Evolutionary conservation across 2,797 vertebrate species (phyloP).

Genomic region (Busarellus nigricollis): DNA sequence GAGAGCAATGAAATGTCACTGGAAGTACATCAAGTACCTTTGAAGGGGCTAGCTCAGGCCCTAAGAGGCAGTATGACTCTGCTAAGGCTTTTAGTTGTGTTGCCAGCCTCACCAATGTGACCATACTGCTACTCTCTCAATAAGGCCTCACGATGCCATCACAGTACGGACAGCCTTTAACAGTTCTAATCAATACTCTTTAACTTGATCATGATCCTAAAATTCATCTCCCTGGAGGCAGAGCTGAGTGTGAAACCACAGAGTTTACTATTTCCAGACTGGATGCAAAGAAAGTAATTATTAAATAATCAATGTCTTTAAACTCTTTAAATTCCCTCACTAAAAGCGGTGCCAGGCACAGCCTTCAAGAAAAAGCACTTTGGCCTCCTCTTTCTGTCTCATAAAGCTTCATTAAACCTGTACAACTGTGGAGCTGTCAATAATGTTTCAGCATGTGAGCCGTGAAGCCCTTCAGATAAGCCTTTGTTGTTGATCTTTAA

Average conservation of each 20-base stretch:
- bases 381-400: not conserved
- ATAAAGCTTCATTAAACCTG: constrained; percentile 31
- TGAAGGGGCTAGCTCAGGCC: not conserved
- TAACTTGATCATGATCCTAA: not conserved
- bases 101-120: not conserved
- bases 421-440: constrained; percentile 27
- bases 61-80: not conserved
- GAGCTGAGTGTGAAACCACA: not conserved
- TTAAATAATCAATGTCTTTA: constrained; percentile 27
- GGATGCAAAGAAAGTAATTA: not conserved
- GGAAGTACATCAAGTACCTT: not conserved
- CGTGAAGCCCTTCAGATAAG: constrained; percentile 51
- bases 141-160: rapidly evolving
- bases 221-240: constrained; percentile 11
- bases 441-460: constrained; percentile 26
- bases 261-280: not conserved
- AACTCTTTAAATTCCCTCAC: not conserved
- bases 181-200: not conserved
- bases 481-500: constrained; percentile 64
- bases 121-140: not conserved
- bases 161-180: not conserved
- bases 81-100: rapidly evolving
- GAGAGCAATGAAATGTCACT: not conserved
- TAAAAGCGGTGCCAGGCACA: not conserved
- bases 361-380: not conserved